These are phyloP conservation scores for Dromiciops gliroides DNA, from an alignment of 2,113 vertebrate genomes.

Conservation along the genomic window DNA sequence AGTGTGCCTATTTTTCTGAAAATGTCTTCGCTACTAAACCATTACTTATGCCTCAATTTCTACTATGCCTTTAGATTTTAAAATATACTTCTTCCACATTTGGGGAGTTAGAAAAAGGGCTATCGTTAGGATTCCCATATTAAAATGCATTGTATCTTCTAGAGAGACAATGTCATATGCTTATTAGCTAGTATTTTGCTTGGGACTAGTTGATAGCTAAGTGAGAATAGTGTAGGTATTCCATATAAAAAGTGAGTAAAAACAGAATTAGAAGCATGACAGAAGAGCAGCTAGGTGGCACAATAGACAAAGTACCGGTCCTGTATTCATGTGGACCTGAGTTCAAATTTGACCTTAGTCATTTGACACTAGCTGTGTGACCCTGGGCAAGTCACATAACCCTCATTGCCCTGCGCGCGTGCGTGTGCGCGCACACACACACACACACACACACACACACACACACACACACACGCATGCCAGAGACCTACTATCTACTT, in stretches of 20 bases:
- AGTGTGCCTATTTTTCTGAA: neutral
- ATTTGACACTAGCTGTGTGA: too few relatives aligned
- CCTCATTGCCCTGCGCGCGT: too few relatives aligned
- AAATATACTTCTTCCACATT: neutral
- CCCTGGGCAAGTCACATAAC: too few relatives aligned
- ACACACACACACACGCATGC: too few relatives aligned
- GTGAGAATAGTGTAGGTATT: neutral
- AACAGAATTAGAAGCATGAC: too few relatives aligned
- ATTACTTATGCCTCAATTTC: neutral
- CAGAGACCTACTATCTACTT: neutral
- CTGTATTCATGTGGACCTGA: too few relatives aligned
- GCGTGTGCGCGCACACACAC: too few relatives aligned
- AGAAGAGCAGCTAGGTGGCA: too few relatives aligned
- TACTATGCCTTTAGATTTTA: neutral
- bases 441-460: too few relatives aligned
- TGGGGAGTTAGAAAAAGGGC: too few relatives aligned
- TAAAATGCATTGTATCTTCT: neutral
- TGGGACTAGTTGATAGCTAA: neutral
- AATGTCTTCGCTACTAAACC: neutral
- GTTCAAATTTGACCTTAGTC: too few relatives aligned
- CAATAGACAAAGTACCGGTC: too few relatives aligned
- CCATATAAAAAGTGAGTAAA: neutral
- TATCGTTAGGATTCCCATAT: neutral
- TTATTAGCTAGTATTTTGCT: neutral
- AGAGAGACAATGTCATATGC: neutral